These are phyloP conservation scores for Tiliacea citrago DNA, from an alignment of 2,888 invertebrate genomes.

Conservation along the genomic window DNA sequence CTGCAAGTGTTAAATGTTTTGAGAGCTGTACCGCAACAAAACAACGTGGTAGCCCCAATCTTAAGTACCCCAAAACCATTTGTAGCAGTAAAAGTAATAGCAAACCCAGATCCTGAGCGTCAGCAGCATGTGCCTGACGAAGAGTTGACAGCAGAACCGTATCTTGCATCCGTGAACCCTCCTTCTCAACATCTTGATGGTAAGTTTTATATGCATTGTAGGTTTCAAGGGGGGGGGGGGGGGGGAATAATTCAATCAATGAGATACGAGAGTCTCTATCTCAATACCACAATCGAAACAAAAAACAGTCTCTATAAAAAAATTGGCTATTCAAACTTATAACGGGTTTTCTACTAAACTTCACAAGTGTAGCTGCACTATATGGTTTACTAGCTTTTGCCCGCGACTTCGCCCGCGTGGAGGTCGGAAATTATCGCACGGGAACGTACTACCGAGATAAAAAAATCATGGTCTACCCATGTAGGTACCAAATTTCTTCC, in stretches of 20 bases:
- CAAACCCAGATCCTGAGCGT: slow-evolving; percentile 68
- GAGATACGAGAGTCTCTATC: not conserved
- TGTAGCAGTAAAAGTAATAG: slow-evolving; percentile 69
- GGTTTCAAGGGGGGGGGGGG: not conserved
- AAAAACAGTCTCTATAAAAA: not conserved
- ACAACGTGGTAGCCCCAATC: slow-evolving; percentile 79
- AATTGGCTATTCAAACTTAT: not conserved
- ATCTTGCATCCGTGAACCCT: slow-evolving; percentile 80
- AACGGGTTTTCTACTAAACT: too few relatives aligned
- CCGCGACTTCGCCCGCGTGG: too few relatives aligned
- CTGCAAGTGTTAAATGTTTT: slow-evolving; percentile 94
- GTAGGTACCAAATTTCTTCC: too few relatives aligned
- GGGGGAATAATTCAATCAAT: not conserved
- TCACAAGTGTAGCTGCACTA: too few relatives aligned
- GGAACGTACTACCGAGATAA: too few relatives aligned
- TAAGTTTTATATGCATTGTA: slow-evolving; percentile 64
- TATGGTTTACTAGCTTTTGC: too few relatives aligned
- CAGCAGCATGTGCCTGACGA: slow-evolving; percentile 53
- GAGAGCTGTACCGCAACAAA: slow-evolving; percentile 86
- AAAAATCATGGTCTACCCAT: too few relatives aligned
- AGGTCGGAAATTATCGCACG: too few relatives aligned
- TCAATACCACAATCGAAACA: not conserved
- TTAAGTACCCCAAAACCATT: slow-evolving; percentile 85
- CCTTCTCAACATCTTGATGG: slow-evolving; percentile 88
- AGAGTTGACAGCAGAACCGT: slow-evolving; percentile 81